Percentiles rank a stretch among this genome's conserved stretches.
These are phyloP conservation scores for Deilephila porcellus DNA, from an alignment of 2,888 invertebrate species.

Conservation along the genomic window DNA sequence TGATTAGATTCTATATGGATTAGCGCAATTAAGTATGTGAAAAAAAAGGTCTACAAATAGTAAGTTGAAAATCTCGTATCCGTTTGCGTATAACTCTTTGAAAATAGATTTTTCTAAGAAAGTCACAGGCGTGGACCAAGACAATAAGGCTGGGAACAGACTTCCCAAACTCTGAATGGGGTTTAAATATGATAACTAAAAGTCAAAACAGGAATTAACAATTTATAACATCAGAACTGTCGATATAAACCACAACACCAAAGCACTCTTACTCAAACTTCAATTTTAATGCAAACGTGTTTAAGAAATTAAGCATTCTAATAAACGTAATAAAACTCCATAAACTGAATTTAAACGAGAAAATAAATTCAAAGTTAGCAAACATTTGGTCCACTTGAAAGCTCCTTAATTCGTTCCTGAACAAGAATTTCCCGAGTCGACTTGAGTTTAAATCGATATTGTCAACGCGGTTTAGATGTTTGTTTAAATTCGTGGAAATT, in stretches of 20 bases:
- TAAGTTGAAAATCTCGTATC: conserved; percentile 15
- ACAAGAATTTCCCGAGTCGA: conserved; percentile 27
- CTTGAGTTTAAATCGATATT: conserved; percentile 35
- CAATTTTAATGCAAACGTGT: neutral
- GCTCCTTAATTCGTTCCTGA: conserved; percentile 1
- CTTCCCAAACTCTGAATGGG: neutral
- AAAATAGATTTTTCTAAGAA: conserved; percentile 30
- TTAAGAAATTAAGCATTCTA: neutral
- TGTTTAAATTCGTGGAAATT: conserved; percentile 26
- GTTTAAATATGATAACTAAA: neutral
- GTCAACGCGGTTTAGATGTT: conserved; percentile 30
- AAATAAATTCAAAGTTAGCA: neutral
- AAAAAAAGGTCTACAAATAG: neutral
- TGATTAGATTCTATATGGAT: neutral
- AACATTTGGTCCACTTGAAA: conserved; percentile 6
- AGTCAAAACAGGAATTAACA: neutral
- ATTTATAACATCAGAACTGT: too few relatives aligned
- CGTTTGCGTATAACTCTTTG: conserved; percentile 29
- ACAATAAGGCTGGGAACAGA: neutral
- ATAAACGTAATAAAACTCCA: too few relatives aligned
- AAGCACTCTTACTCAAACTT: too few relatives aligned
- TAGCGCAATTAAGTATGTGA: neutral
- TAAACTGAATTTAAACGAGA: neutral
- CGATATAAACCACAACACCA: too few relatives aligned
- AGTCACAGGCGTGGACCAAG: conserved; percentile 3